Evolutionary conservation across 2,797 vertebrate genomes (phyloP).

Genomic region (Myotis vivesi): DNA sequence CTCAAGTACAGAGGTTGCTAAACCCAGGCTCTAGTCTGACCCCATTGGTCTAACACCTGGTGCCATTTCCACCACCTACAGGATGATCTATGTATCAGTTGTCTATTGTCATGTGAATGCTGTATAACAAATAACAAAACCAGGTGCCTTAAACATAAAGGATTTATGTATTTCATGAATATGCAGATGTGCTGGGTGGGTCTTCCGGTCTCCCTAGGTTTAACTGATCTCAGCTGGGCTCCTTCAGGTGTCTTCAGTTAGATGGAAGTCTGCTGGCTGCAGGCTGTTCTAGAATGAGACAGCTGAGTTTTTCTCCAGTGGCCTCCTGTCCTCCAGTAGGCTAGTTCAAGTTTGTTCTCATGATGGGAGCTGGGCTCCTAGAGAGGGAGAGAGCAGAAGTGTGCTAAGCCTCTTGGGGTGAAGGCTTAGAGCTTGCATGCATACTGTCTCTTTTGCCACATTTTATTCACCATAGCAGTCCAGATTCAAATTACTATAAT

Average conservation of each 20-base stretch:
- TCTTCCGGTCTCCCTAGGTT: not conserved
- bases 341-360: not conserved
- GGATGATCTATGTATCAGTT: not conserved
- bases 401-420: not conserved
- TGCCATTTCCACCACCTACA: no score
- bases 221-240: not conserved
- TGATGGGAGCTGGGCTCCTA: not conserved
- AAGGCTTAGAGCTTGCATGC: not conserved
- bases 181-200: not conserved
- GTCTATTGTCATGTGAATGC: not conserved
- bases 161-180: not conserved
- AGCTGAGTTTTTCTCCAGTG: not conserved
- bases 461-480: not conserved
- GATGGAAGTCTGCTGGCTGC: not conserved
- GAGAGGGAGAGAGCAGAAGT: not conserved
- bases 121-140: conserved; percentile 6
- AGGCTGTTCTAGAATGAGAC: not conserved
- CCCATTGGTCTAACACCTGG: no score
- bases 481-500: not conserved
- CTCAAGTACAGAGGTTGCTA: no score
- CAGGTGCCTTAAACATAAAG: not conserved
- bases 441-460: not conserved
- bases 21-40: no score
- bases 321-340: not conserved
- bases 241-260: not conserved